These are phyloP conservation scores for Embidobia sp. DNA, from an alignment of 2,888 invertebrate genomes.

Conservation along the genomic window DNA sequence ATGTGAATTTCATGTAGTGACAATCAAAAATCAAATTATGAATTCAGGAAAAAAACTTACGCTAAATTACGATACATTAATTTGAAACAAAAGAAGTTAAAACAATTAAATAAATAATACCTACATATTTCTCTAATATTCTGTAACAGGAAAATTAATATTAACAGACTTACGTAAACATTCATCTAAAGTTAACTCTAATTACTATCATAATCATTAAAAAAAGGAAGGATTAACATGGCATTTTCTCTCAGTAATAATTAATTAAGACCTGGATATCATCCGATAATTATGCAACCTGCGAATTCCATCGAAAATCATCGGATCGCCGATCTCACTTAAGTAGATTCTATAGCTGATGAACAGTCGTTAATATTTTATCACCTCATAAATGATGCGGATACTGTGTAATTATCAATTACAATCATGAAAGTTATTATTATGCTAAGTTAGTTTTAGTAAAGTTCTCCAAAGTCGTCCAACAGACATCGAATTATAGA, in stretches of 20 bases:
- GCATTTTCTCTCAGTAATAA: slow-evolving; percentile 24
- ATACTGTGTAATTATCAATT: slow-evolving; percentile 10
- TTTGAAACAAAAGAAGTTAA: too few relatives aligned
- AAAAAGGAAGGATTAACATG: slow-evolving; percentile 11
- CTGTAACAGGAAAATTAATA: slow-evolving; percentile 27
- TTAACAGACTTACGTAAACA: slow-evolving; percentile 17
- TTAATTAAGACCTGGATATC: slow-evolving; percentile 21
- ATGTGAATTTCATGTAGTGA: too few relatives aligned
- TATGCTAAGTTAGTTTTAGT: not conserved
- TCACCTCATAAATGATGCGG: slow-evolving; percentile 12
- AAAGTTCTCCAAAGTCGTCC: too few relatives aligned
- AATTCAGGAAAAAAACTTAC: too few relatives aligned
- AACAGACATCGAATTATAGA: too few relatives aligned
- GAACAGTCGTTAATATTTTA: slow-evolving; percentile 5
- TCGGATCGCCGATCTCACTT: not conserved
- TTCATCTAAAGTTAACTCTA: slow-evolving; percentile 24
- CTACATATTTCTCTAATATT: not conserved
- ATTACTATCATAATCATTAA: slow-evolving; percentile 22
- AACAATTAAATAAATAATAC: not conserved
- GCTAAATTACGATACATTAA: too few relatives aligned
- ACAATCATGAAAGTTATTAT: not conserved
- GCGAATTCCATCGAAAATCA: slow-evolving; percentile 1
- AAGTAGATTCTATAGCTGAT: not conserved
- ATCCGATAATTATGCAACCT: slow-evolving; percentile 13
- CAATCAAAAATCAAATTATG: too few relatives aligned